A percentile compares a stretch with the other conserved stretches of the same genome.
Conservation (phyloP, 2,113 vertebrate species). For the Trematocara zebra region DNA sequence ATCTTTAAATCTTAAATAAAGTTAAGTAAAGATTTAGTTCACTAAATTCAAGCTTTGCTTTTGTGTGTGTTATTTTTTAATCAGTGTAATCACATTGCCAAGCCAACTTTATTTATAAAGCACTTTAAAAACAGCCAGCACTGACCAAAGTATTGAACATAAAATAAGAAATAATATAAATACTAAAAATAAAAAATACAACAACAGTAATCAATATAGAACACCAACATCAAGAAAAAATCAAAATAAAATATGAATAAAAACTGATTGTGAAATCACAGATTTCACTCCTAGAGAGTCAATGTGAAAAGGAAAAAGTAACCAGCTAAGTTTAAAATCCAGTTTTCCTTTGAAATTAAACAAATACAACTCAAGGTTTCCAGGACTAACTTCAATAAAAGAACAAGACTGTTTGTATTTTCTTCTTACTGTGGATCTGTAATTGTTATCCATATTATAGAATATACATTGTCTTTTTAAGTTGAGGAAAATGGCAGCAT, state of each 20-base stretch:
- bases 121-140: not conserved
- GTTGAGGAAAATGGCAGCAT: not conserved
- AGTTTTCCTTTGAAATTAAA: not conserved
- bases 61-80: not conserved
- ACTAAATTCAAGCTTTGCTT: not conserved
- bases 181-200: not conserved
- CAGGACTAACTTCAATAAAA: not conserved
- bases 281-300: not conserved
- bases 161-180: not conserved
- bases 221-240: not conserved
- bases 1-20: not conserved
- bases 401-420: not conserved
- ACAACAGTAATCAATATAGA: not conserved
- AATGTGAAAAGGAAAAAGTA: not conserved
- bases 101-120: not conserved
- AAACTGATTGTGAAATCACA: not conserved
- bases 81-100: not conserved
- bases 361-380: not conserved
- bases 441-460: not conserved
- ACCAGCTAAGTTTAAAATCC: not conserved
- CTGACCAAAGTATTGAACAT: not conserved
- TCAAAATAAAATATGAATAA: not conserved
- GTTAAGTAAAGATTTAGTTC: not conserved
- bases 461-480: not conserved
- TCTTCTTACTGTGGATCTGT: not conserved